A percentile compares a stretch with the other conserved stretches of the same genome.
These are phyloP conservation scores for Littorina saxatilis DNA, from an alignment of 1,140 invertebrate species.

Conservation along the genomic window DNA sequence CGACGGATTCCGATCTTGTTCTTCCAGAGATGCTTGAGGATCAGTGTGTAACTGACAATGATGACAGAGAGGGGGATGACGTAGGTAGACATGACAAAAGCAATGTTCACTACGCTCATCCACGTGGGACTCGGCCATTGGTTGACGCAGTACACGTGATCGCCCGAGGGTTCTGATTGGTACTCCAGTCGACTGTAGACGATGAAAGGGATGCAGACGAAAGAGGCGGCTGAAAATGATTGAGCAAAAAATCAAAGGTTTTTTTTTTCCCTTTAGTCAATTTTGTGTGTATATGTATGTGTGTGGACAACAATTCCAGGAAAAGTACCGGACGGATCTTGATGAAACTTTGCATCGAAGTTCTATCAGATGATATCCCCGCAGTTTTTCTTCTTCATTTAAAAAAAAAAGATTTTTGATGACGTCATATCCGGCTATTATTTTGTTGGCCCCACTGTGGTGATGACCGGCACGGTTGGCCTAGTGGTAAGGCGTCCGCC, in stretches of 20 bases:
- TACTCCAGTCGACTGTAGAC: slow-evolving; percentile 45
- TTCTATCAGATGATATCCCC: too few species aligned
- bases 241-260: not conserved
- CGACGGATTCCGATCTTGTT: slow-evolving; percentile 27
- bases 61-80: slow-evolving; percentile 65
- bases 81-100: slow-evolving; percentile 64
- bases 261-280: too few species aligned
- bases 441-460: too few species aligned
- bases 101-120: slow-evolving; percentile 52
- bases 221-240: slow-evolving; percentile 58
- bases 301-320: too few species aligned
- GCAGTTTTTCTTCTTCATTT: too few species aligned
- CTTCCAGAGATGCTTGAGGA: slow-evolving; percentile 56
- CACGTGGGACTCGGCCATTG: slow-evolving; percentile 47
- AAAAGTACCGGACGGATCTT: too few species aligned
- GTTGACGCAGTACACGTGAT: slow-evolving; percentile 39
- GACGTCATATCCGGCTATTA: too few species aligned
- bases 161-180: not conserved
- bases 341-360: too few species aligned
- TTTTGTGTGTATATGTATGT: too few species aligned
- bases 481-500: too few species aligned
- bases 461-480: too few species aligned
- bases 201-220: slow-evolving; percentile 60
- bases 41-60: slow-evolving; percentile 64
- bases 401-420: too few species aligned